Evolutionary conservation across 2,888 invertebrate species (phyloP).

Genomic region (Galerucella nymphaeae): DNA sequence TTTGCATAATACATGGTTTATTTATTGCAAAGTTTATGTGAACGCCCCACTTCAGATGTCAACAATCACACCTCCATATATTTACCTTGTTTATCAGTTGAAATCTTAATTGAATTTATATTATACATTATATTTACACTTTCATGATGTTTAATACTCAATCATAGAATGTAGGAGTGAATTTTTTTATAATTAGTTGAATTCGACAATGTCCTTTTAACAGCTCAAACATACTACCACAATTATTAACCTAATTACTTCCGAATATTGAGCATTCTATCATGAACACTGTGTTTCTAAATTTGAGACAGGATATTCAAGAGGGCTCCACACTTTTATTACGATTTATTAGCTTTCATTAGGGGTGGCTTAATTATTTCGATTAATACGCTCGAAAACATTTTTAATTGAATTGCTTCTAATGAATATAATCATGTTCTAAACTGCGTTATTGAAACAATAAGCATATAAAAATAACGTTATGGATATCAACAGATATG

Average conservation of each 20-base stretch:
- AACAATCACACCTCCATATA: too few species aligned
- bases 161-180: too few species aligned
- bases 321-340: conserved; percentile 40
- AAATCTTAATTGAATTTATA: too few species aligned
- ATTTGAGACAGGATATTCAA: conserved; percentile 23
- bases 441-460: conserved; percentile 58
- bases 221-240: conserved; percentile 9
- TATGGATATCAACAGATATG: conserved; percentile 26
- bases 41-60: too few species aligned
- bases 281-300: conserved; percentile 39
- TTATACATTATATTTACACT: too few species aligned
- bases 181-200: too few species aligned
- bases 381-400: conserved; percentile 49
- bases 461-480: conserved; percentile 54
- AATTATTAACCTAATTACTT: conserved; percentile 36
- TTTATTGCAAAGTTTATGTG: too few species aligned
- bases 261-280: conserved; percentile 35
- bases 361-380: conserved; percentile 46
- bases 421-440: conserved; percentile 56
- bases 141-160: too few species aligned
- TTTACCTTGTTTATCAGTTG: too few species aligned
- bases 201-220: background rate
- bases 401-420: conserved; percentile 58
- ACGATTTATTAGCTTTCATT: conserved; percentile 42
- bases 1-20: too few species aligned